Base-by-base conservation (phyloP, 2,888 invertebrate genomes). In the Philopedon plagiatum region DNA sequence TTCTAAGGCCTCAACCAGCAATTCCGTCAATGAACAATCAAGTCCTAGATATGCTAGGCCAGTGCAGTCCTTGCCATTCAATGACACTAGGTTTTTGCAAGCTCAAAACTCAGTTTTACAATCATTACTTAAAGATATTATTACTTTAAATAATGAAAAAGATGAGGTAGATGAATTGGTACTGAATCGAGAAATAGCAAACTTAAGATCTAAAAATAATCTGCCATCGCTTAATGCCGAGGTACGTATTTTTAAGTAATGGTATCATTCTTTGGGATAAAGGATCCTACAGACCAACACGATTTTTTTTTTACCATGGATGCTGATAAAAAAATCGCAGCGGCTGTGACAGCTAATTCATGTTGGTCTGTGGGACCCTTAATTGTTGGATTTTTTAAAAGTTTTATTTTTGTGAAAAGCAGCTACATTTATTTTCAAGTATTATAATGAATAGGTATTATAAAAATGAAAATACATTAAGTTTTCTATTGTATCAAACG, bases 201-300 rank as follows among this genome's bases (percentile, higher is more conserved):
- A 19, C 13, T 58, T 58, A 26, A 58, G 58, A 39, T 18, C 58
- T 26, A 41, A 41, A 41, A 58, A 58, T 58, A 58, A 58, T 34
- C 15, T 58, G 13, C 58, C 58, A 9, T 39, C 58, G 5, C 41
- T 58, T 1, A 39, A 39, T 54, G 29, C 29, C 15, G 26, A 15
- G 29, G 29, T 34, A 57, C 37, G 18, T 23, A 49, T 49, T 23
- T 54, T 15, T n/a, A 11, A 19, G 11, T 44, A 44, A 19, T 44
- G 13, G 39, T 5, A 7, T 32, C 32, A 2, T 32, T 5, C 7
- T 32, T 32, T 32, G n/a, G n/a, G n/a, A n/a, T n/a, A n/a, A n/a
- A n/a, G n/a, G n/a, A n/a, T n/a, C n/a, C n/a, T n/a, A n/a, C n/a
- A n/a, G n/a, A n/a, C n/a, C n/a, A n/a, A n/a, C n/a, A n/a, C n/a